A percentile compares a stretch with the other conserved stretches of the same genome.
Evolutionary conservation across 2,888 invertebrate genomes (phyloP).

Genomic region (Orchestes rusci): DNA sequence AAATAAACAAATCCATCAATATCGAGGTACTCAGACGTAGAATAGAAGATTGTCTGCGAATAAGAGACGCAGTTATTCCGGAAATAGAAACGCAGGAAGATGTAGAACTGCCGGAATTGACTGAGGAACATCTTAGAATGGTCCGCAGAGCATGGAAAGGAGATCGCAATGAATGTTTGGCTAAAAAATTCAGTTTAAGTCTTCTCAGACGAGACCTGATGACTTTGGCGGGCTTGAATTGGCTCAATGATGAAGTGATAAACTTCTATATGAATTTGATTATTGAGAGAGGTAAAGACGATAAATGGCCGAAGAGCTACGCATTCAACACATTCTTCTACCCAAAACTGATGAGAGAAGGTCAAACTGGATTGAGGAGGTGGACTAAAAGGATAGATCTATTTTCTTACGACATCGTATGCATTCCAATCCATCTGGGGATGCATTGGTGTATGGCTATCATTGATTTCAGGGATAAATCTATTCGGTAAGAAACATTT

Average conservation of each 20-base stretch:
- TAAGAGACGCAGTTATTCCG: slow-evolving; percentile 47
- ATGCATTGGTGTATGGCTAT: slow-evolving; percentile 96
- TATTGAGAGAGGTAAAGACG: slow-evolving; percentile 63
- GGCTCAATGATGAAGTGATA: slow-evolving; percentile 95
- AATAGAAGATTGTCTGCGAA: slow-evolving; percentile 41
- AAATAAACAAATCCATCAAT: slow-evolving; percentile 39
- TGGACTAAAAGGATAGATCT: slow-evolving; percentile 92
- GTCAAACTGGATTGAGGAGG: slow-evolving; percentile 71
- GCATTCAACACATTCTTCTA: slow-evolving; percentile 96
- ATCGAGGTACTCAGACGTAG: slow-evolving; percentile 39
- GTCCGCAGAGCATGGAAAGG: slow-evolving; percentile 54
- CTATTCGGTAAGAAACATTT: slow-evolving; percentile 23
- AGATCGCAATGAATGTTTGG: slow-evolving; percentile 58
- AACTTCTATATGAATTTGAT: slow-evolving; percentile 95
- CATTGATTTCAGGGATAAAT: slow-evolving; percentile 57
- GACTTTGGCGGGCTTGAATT: slow-evolving; percentile 75
- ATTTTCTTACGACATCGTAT: slow-evolving; percentile 75
- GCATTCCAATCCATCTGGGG: slow-evolving; percentile 91
- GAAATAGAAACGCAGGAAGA: slow-evolving; percentile 47
- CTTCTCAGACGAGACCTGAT: slow-evolving; percentile 73
- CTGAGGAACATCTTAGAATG: slow-evolving; percentile 55
- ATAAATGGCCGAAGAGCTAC: slow-evolving; percentile 66
- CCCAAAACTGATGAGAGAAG: slow-evolving; percentile 70
- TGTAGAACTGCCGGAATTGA: slow-evolving; percentile 55
- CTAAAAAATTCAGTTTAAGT: slow-evolving; percentile 52